Evolutionary conservation across 2,797 vertebrate species (phyloP).

Genomic region (Okamejei kenojei): DNA sequence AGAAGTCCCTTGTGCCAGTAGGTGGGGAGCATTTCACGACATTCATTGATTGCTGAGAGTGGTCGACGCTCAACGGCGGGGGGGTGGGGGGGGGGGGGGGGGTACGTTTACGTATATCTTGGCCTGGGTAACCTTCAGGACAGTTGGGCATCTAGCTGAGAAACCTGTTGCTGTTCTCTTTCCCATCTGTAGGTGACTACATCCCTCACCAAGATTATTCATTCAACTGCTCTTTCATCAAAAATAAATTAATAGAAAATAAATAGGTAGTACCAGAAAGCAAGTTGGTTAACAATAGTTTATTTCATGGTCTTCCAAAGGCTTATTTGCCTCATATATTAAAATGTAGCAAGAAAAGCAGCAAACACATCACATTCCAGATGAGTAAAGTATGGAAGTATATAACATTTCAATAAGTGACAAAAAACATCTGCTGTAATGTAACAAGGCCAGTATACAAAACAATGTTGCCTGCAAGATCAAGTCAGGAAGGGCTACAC

Average conservation of each 20-base stretch:
- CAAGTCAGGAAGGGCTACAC: slow-evolving; percentile 24
- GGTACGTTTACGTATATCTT: no score
- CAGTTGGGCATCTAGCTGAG: no score
- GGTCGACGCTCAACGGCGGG: no score
- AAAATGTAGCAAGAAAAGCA: not conserved
- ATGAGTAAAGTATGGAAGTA: no score
- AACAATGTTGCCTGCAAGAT: not conserved
- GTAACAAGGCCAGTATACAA: not conserved
- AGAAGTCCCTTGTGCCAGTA: no score
- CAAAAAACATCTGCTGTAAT: not conserved
- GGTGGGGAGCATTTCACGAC: no score
- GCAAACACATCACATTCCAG: not conserved
- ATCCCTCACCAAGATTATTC: not conserved
- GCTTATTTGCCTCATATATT: not conserved
- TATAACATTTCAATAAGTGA: not conserved
- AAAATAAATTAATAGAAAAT: not conserved
- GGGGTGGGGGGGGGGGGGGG: no score
- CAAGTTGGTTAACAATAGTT: no score
- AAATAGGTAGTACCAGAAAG: no score
- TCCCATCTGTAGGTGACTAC: not conserved
- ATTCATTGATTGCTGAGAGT: no score
- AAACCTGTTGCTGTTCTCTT: not conserved
- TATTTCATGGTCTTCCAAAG: no score
- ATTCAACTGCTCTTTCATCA: not conserved
- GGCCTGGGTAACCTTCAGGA: no score